Conservation (phyloP, 2,113 vertebrate genomes). For the Serinus canaria region DNA sequence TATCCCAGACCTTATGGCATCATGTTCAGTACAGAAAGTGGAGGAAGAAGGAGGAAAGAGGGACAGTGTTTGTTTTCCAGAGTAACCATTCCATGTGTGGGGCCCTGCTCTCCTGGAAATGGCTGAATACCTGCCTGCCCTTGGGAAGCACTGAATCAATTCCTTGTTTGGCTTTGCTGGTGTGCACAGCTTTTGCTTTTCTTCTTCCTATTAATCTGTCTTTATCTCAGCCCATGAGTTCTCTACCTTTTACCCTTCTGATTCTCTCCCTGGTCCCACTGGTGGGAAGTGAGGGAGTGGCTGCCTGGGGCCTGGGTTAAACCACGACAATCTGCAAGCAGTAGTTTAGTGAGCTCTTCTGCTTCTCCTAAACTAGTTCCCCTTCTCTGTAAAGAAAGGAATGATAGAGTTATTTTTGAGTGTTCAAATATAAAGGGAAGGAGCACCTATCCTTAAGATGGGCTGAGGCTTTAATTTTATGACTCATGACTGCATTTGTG, state of each 20-base stretch:
- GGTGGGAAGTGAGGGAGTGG: background rate
- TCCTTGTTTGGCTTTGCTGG: background rate
- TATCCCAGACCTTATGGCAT: rapidly evolving
- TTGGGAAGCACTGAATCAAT: background rate
- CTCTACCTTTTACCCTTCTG: background rate
- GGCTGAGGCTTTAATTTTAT: background rate
- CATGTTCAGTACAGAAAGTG: rapidly evolving
- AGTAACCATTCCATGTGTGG: background rate
- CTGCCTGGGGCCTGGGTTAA: background rate
- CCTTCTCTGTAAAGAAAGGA: background rate
- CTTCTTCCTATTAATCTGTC: background rate
- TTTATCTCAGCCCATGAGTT: background rate
- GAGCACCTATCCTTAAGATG: background rate
- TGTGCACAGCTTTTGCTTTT: background rate
- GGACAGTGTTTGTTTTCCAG: rapidly evolving
- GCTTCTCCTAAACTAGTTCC: background rate
- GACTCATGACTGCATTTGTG: background rate
- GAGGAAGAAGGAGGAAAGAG: background rate
- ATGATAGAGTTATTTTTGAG: background rate
- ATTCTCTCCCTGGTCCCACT: background rate
- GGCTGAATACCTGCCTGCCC: background rate
- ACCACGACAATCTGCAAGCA: background rate
- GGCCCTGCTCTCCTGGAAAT: background rate
- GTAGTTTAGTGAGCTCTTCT: background rate
- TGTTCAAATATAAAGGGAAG: background rate